Evolutionary conservation across 2,888 invertebrate species (phyloP).

Genomic region (Melanostoma mellinum): DNA sequence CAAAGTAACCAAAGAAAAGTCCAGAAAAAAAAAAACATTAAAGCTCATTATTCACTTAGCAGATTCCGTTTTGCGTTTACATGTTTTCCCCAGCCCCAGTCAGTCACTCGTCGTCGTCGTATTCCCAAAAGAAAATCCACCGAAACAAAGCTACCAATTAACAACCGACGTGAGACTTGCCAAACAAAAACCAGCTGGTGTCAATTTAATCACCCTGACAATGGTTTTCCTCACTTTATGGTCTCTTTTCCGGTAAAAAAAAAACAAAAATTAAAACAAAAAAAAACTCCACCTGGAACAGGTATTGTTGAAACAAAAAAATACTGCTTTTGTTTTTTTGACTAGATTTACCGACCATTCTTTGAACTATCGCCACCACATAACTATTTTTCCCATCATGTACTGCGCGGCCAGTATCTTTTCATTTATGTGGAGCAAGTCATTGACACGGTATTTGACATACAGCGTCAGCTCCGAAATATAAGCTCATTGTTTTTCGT

Average conservation of each 20-base stretch:
- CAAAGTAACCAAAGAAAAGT: constrained; percentile 14
- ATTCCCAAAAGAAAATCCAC: constrained; percentile 36
- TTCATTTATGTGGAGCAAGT: constrained; percentile 64
- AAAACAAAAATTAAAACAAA: background rate
- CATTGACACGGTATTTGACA: constrained; percentile 66
- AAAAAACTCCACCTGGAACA: constrained; percentile 28
- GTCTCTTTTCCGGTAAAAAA: constrained; percentile 37
- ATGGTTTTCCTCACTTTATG: constrained; percentile 58
- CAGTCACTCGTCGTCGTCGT: constrained; percentile 1
- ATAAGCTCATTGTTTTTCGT: constrained; percentile 4
- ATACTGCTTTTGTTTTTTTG: constrained; percentile 38
- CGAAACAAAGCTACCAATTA: constrained; percentile 66
- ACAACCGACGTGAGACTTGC: constrained; percentile 32
- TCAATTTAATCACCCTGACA: constrained; percentile 68
- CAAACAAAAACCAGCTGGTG: constrained; percentile 39
- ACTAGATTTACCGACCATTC: constrained; percentile 34
- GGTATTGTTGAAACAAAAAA: constrained; percentile 34
- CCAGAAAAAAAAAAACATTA: constrained; percentile 32
- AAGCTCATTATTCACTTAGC: constrained; percentile 67
- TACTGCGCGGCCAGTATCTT: constrained; percentile 1
- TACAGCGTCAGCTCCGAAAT: constrained; percentile 24
- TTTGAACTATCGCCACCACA: constrained; percentile 7
- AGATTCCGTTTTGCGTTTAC: constrained; percentile 37
- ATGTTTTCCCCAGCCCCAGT: background rate
- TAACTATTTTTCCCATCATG: constrained; percentile 36